These are phyloP conservation scores for Nebria salina DNA, from an alignment of 2,888 invertebrate species.

Conservation along the genomic window DNA sequence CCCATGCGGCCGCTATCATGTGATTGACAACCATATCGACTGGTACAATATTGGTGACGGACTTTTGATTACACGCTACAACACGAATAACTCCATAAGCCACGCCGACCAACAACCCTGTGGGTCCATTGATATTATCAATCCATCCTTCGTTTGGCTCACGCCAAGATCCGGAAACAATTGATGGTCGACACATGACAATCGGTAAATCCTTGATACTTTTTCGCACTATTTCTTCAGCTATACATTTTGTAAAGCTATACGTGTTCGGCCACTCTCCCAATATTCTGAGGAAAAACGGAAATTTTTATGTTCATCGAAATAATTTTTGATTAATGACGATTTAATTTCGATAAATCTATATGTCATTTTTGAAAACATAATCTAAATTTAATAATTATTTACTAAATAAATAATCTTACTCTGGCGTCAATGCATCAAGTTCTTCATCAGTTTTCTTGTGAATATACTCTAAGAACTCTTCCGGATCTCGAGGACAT, in stretches of 20 bases:
- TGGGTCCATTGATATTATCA: slow-evolving; percentile 74
- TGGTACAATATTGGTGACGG: slow-evolving; percentile 61
- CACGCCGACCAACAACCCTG: slow-evolving; percentile 62
- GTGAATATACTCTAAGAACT: slow-evolving; percentile 57
- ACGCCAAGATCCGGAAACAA: slow-evolving; percentile 65
- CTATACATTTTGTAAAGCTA: slow-evolving; percentile 76
- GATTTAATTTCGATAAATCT: too few species aligned
- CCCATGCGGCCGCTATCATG: slow-evolving; percentile 61
- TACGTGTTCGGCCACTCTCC: slow-evolving; percentile 74
- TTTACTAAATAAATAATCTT: slow-evolving; percentile 32
- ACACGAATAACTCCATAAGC: slow-evolving; percentile 70
- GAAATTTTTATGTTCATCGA: neutral
- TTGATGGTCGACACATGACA: slow-evolving; percentile 76
- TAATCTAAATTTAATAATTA: too few species aligned
- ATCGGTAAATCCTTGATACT: slow-evolving; percentile 70
- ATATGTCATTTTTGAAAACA: too few species aligned
- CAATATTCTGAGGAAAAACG: slow-evolving; percentile 51
- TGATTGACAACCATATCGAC: slow-evolving; percentile 63
- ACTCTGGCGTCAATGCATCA: slow-evolving; percentile 56
- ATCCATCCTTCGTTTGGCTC: slow-evolving; percentile 73
- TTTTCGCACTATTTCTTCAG: slow-evolving; percentile 69
- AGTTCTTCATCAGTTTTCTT: slow-evolving; percentile 58
- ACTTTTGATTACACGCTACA: slow-evolving; percentile 54
- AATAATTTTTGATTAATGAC: too few species aligned
- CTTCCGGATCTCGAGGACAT: slow-evolving; percentile 57